phyloP scores from a whole-genome alignment of 2,113 vertebrate species.

The human region DNA sequence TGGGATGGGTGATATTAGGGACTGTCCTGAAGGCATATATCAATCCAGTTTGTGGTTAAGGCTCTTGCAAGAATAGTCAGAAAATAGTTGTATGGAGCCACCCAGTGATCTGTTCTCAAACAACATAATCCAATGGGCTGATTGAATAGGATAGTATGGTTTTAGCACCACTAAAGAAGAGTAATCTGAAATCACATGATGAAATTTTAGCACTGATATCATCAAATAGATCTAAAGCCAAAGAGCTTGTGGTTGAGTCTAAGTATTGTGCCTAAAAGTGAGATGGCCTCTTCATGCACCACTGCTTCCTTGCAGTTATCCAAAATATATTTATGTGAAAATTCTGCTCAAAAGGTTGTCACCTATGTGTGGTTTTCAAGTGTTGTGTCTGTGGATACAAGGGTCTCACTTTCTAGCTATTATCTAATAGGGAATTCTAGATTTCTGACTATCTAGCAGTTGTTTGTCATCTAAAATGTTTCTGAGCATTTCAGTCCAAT shows the following conservation, averaged over 20 bases:
- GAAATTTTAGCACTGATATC: neutral
- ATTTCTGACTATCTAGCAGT: neutral
- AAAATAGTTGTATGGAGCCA: neutral
- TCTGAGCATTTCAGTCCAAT: neutral
- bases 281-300: neutral
- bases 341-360: neutral
- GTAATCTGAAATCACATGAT: neutral
- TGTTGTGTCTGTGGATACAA: neutral
- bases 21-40: neutral
- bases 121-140: neutral
- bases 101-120: neutral
- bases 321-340: neutral
- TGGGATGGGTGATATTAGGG: neutral
- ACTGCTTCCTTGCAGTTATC: neutral
- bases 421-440: neutral
- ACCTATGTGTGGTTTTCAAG: neutral
- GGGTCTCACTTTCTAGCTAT: neutral
- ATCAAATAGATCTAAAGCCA: neutral
- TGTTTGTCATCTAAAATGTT: neutral
- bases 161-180: neutral
- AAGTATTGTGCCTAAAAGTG: neutral
- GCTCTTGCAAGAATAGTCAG: neutral
- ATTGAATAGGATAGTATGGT: neutral
- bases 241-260: neutral
- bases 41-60: neutral